Base-by-base conservation (phyloP, 2,797 vertebrate species). In the Australoheros facetus region DNA sequence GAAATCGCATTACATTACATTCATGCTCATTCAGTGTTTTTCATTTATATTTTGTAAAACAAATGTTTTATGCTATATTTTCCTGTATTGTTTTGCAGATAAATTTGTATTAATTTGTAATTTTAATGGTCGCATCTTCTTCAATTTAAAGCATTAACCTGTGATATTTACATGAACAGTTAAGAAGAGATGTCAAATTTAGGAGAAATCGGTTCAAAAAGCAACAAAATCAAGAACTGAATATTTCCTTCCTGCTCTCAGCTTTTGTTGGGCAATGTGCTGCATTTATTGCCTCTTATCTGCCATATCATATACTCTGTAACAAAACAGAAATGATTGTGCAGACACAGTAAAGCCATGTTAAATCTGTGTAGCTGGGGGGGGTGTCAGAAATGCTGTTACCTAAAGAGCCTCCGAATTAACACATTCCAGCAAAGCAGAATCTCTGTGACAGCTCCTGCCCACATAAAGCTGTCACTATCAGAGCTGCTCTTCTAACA, bases 381-480 rank as follows among this genome's bases (percentile, higher is more conserved):
- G 32, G 32, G 32, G 1, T 69, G 42, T 32, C 83, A 77, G 32
- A 75, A 16, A 39, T 59, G 72, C 69, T 42, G 23, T 72, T 83
- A 78, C 77, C 71, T 76, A 34, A 71, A 62, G 73, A 81, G 56
- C 70, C n/a, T 78, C 42, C 21, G 70, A 76, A 70, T 76, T 81
- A 39, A 62, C 84, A 77, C 58, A 2, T 59, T 81, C 19, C 21
- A 54, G 53, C 51, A 56, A 72, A 62, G 71, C 69, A 21, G 59
- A 82, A 76, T 76, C 57, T 48, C 57, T 4, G 72, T 56, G 62
- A 71, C 89, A 87, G 86, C 83, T 86, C 62, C 87, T 71, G 86
- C 86, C 85, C 85, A 90, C 90, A 79, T 75, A 81, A 80, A 95
- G n/a, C 79, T 80, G 86, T 87, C 85, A 74, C 62, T 80, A 78